Evolutionary conservation across 1,140 invertebrate species (phyloP).

Genomic region (Danaus plexippus): DNA sequence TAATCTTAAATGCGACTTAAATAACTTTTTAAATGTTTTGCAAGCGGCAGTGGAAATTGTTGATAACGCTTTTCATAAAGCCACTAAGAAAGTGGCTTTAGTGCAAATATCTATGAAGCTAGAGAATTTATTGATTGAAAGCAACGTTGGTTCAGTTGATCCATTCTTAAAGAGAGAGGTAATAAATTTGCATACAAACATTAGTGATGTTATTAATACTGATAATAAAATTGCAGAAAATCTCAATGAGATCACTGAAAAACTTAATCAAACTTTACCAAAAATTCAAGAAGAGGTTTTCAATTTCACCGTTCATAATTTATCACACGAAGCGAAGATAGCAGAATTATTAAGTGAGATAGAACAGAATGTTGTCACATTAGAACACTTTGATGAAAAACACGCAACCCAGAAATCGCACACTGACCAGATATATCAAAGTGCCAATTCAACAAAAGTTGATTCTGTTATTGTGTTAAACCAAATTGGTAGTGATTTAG

Average conservation of each 20-base stretch:
- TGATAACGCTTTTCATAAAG: conserved; percentile 37
- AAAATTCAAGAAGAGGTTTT: conserved; percentile 41
- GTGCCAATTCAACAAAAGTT: conserved; percentile 25
- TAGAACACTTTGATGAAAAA: conserved; percentile 47
- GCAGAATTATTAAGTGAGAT: conserved; percentile 39
- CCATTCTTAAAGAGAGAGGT: conserved; percentile 4
- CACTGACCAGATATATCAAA: too few relatives aligned
- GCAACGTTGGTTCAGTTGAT: too few relatives aligned
- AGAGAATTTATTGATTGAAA: conserved; percentile 17
- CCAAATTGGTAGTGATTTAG: too few relatives aligned
- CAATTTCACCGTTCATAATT: conserved; percentile 26
- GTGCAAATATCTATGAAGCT: conserved; percentile 35
- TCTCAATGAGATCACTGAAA: conserved; percentile 30
- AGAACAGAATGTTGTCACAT: conserved; percentile 38
- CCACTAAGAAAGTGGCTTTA: conserved; percentile 35
- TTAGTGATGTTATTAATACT: conserved; percentile 31
- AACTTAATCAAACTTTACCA: neutral
- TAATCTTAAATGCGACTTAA: conserved; percentile 43
- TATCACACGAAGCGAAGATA: conserved; percentile 36
- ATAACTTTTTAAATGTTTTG: conserved; percentile 37
- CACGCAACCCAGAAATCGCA: conserved; percentile 16
- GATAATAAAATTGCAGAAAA: conserved; percentile 36
- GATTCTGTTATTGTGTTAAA: conserved; percentile 18
- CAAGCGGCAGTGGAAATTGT: conserved; percentile 33
- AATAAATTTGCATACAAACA: conserved; percentile 19